Conservation (phyloP, 2,797 vertebrate species). For the Syngnathus acus region DNA sequence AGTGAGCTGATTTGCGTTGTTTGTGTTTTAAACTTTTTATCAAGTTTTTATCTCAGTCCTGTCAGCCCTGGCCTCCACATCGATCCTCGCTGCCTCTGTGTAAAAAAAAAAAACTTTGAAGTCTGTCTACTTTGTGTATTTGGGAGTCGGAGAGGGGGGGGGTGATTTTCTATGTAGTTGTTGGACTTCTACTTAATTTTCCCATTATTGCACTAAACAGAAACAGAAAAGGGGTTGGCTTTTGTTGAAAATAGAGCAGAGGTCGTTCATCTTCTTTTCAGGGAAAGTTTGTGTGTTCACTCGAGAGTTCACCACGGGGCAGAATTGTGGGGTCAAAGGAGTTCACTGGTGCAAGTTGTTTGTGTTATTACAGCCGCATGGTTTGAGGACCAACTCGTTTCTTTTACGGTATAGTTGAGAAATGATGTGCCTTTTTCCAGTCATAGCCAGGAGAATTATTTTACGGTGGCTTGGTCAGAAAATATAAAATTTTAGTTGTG, state of each 20-base stretch:
- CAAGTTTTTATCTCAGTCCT: background rate
- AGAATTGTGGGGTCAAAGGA: conserved; percentile 36
- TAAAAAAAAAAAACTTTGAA: background rate
- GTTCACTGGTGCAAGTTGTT: conserved; percentile 24
- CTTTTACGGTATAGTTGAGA: conserved; percentile 12
- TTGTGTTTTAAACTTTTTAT: background rate
- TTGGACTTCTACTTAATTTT: background rate
- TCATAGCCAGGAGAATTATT: background rate
- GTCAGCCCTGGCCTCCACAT: background rate
- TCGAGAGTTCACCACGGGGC: conserved; percentile 28
- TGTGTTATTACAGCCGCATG: conserved; percentile 40
- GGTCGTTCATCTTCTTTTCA: conserved; percentile 22
- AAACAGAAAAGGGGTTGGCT: background rate
- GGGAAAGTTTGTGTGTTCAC: conserved; percentile 29
- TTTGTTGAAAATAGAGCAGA: conserved; percentile 6
- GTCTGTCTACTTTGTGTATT: background rate
- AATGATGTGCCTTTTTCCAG: background rate
- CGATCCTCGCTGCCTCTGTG: background rate
- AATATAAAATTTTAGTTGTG: no score
- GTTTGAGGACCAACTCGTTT: conserved; percentile 18
- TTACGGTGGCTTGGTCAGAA: background rate
- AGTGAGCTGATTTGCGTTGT: background rate
- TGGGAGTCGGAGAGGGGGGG: no score
- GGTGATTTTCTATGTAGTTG: background rate
- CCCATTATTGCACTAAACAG: background rate